Conservation (phyloP, 2,888 invertebrate species). For the Tetramorium bicarinatum region DNA sequence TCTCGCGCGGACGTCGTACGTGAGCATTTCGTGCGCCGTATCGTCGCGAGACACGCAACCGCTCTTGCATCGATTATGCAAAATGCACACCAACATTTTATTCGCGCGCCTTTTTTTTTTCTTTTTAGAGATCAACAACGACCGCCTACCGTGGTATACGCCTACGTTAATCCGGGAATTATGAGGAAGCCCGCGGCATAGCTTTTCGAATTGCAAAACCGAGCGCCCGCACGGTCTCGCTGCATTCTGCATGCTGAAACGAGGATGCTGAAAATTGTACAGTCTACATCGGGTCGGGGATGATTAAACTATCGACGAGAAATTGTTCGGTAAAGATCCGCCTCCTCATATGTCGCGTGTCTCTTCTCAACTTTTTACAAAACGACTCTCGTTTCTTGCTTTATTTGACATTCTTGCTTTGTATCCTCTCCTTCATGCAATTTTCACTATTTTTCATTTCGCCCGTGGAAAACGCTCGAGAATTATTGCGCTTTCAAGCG, state of each 20-base stretch:
- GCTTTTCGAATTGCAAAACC: constrained; percentile 4
- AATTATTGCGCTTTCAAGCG: constrained; percentile 25
- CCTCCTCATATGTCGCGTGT: background rate
- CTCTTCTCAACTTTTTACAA: background rate
- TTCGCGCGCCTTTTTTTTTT: constrained; percentile 27
- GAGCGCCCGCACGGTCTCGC: background rate
- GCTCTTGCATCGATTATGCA: constrained; percentile 52
- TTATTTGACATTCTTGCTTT: background rate
- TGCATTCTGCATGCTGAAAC: background rate
- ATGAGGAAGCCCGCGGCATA: background rate
- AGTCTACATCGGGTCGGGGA: background rate
- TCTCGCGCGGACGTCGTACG: constrained; percentile 4
- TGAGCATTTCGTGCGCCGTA: constrained; percentile 39
- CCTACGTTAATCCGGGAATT: constrained; percentile 18
- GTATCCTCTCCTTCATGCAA: background rate
- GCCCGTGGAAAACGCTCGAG: background rate
- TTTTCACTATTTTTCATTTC: constrained; percentile 9
- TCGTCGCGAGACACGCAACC: constrained; percentile 35
- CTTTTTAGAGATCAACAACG: constrained; percentile 15
- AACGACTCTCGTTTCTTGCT: background rate
- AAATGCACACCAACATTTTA: constrained; percentile 31
- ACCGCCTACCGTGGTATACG: background rate
- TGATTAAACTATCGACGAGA: constrained; percentile 20
- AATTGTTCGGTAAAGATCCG: background rate
- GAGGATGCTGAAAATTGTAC: background rate